phyloP scores from a whole-genome alignment of 2,888 invertebrate species.

The Lumbricus terrestris region DNA sequence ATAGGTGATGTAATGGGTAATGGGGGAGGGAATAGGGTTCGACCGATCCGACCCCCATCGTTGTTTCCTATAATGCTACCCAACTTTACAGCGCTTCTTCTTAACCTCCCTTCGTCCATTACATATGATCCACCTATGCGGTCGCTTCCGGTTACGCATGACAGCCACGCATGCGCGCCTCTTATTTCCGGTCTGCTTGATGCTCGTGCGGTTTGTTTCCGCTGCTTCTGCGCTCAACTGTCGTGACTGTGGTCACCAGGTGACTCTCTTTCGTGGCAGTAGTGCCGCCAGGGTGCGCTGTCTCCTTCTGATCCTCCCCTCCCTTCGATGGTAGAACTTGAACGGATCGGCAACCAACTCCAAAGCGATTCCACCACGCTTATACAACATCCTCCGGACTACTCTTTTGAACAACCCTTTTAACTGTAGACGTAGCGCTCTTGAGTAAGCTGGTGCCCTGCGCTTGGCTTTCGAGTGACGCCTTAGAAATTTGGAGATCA shows the following conservation, averaged over 20 bases:
- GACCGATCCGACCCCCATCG: background rate
- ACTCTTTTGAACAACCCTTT: too few relatives aligned
- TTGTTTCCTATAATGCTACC: background rate
- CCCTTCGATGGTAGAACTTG: background rate
- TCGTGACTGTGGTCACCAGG: background rate
- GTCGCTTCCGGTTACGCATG: background rate
- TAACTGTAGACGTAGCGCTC: too few relatives aligned
- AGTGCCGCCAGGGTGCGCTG: background rate
- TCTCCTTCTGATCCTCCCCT: too few relatives aligned
- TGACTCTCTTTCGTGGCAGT: conserved; percentile 5
- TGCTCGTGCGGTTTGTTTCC: background rate
- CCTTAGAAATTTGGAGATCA: too few relatives aligned
- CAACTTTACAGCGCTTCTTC: background rate
- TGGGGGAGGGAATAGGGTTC: too few relatives aligned
- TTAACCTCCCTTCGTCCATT: background rate
- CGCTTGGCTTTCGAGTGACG: too few relatives aligned
- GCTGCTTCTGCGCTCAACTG: background rate
- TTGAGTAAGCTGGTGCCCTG: too few relatives aligned
- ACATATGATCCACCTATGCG: background rate
- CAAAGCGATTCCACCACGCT: background rate
- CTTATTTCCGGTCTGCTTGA: conserved; percentile 4
- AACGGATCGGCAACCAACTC: background rate
- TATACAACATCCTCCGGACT: too few relatives aligned
- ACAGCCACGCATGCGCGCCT: background rate
- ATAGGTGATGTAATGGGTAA: background rate